Evolutionary conservation across 2,113 vertebrate genomes (phyloP).

Genomic region (Leucoraja erinaceus): DNA sequence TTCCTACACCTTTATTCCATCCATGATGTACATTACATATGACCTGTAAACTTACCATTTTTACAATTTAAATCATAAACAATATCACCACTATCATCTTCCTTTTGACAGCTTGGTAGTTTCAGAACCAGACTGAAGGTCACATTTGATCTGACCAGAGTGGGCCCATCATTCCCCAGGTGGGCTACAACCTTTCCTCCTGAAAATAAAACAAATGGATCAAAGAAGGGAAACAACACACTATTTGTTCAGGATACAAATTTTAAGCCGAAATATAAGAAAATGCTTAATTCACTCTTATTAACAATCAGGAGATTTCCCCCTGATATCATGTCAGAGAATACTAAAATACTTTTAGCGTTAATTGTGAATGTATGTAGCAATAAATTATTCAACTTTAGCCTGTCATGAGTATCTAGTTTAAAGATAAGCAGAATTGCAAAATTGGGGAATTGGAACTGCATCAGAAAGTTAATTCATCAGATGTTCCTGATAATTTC

Average conservation of each 20-base stretch:
- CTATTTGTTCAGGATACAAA: background rate
- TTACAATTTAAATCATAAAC: conserved; percentile 71
- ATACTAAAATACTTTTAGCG: background rate
- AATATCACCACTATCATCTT: conserved; percentile 66
- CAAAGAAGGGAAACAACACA: background rate
- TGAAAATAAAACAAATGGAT: conserved; percentile 43
- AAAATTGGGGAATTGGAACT: background rate
- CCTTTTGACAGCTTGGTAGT: conserved; percentile 76
- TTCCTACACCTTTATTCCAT: background rate
- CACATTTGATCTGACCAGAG: conserved; percentile 74
- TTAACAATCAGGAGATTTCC: background rate
- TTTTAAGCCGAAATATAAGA: background rate
- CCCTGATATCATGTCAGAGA: background rate
- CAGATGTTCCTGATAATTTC: background rate
- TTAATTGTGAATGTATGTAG: background rate
- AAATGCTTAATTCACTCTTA: background rate
- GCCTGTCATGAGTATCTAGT: background rate
- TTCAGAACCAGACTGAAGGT: conserved; percentile 74
- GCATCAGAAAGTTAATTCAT: background rate
- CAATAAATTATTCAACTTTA: background rate
- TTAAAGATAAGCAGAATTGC: background rate
- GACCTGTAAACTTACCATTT: conserved; percentile 57
- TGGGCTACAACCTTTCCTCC: conserved; percentile 63
- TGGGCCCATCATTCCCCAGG: conserved; percentile 80
- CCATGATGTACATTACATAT: background rate